phyloP scores from a whole-genome alignment of 2,113 vertebrate species.

The Chiloscyllium plagiosum region DNA sequence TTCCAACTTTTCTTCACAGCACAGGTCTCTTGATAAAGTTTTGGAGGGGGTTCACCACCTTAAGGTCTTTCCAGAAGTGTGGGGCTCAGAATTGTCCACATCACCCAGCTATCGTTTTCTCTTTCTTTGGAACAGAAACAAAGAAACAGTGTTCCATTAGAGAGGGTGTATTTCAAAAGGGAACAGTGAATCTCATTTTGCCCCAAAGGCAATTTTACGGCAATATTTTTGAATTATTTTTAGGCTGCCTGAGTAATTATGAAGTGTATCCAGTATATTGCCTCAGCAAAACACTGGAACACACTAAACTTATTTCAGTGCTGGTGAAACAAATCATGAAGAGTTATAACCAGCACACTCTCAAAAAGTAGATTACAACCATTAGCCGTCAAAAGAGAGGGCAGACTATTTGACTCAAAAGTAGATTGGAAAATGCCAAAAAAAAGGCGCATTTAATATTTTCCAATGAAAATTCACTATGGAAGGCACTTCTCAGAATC shows the following conservation, averaged over 20 bases:
- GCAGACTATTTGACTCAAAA: background rate
- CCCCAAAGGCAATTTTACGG: background rate
- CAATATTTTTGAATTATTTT: background rate
- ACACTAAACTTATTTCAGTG: background rate
- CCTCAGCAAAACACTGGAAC: background rate
- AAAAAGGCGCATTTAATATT: background rate
- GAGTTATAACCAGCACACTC: background rate
- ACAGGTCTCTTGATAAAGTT: background rate
- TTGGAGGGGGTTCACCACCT: no score
- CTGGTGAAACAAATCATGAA: background rate
- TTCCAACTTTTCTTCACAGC: background rate
- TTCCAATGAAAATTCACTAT: background rate
- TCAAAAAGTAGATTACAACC: background rate
- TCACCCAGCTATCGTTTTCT: background rate
- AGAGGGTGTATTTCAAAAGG: background rate
- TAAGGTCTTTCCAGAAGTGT: background rate
- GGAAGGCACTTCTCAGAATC: background rate
- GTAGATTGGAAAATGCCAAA: background rate
- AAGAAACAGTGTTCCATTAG: background rate
- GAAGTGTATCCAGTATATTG: background rate
- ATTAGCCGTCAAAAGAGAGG: background rate
- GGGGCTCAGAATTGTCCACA: background rate
- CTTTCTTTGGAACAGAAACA: background rate
- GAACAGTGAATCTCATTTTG: background rate
- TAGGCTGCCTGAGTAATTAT: background rate